phyloP scores from a whole-genome alignment of 1,140 invertebrate species.

The Lordiphosa collinella region DNA sequence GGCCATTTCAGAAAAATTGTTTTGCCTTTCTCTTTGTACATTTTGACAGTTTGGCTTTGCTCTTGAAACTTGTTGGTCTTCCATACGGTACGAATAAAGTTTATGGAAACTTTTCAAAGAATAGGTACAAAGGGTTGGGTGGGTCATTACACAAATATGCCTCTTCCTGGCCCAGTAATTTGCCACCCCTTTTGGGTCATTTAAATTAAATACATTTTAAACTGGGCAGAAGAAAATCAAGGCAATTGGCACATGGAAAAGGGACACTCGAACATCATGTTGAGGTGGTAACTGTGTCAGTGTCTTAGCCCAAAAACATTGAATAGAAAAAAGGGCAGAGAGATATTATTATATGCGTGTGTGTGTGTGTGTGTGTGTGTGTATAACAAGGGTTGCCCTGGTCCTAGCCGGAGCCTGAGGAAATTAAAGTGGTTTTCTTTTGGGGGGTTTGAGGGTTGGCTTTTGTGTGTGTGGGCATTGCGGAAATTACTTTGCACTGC shows the following conservation, averaged over 20 bases:
- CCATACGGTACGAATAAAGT: conserved; percentile 12
- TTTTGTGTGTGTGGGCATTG: conserved; percentile 53
- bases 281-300: conserved; percentile 4
- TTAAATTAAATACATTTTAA: conserved; percentile 74
- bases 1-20: too few relatives aligned
- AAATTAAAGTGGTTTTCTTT: conserved; percentile 74
- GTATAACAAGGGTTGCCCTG: conserved; percentile 27
- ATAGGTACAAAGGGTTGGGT: neutral
- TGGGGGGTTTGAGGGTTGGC: conserved; percentile 39
- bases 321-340: neutral
- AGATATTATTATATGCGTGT: conserved; percentile 2
- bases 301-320: conserved; percentile 4
- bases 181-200: conserved; percentile 59
- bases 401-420: conserved; percentile 43
- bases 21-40: too few relatives aligned
- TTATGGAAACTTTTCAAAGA: conserved; percentile 3
- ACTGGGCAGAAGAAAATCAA: conserved; percentile 41
- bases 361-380: neutral
- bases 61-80: conserved; percentile 43
- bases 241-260: conserved; percentile 44
- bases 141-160: conserved; percentile 20
- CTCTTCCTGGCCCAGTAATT: conserved; percentile 7
- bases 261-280: conserved; percentile 15
- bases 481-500: conserved; percentile 72
- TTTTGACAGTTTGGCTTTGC: conserved; percentile 26